Percentiles rank a stretch among this genome's conserved stretches.
phyloP scores from a whole-genome alignment of 1,140 invertebrate genomes.

The Atopsyche davidsoni region DNA sequence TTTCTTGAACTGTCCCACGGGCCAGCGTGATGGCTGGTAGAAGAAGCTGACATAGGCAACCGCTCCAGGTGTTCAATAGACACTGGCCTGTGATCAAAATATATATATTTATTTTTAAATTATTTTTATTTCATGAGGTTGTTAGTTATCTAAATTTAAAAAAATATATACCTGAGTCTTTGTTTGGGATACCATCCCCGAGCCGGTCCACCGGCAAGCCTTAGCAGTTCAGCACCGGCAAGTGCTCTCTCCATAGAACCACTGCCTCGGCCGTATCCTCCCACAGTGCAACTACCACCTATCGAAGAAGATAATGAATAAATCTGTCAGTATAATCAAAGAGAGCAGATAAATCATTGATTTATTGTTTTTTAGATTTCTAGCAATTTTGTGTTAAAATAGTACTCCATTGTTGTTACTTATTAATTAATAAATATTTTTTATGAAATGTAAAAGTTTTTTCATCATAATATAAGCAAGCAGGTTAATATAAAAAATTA shows the following conservation, averaged over 20 bases:
- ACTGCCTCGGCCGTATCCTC: slow-evolving; percentile 57
- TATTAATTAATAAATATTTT: too few species aligned
- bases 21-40: slow-evolving; percentile 42
- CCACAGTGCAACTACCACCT: slow-evolving; percentile 47
- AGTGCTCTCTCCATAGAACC: slow-evolving; percentile 57
- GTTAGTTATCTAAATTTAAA: slow-evolving; percentile 33
- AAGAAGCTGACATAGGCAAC: slow-evolving; percentile 49
- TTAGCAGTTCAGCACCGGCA: slow-evolving; percentile 67
- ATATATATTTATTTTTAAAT: neutral
- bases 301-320: slow-evolving; percentile 11
- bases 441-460: too few species aligned
- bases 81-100: slow-evolving; percentile 51
- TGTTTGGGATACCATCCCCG: slow-evolving; percentile 79
- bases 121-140: neutral
- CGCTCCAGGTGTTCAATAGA: slow-evolving; percentile 80
- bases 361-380: too few species aligned
- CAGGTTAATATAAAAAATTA: too few species aligned
- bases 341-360: too few species aligned
- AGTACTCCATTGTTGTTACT: too few species aligned
- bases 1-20: slow-evolving; percentile 57
- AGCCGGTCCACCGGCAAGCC: slow-evolving; percentile 69
- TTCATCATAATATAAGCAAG: too few species aligned
- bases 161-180: slow-evolving; percentile 47
- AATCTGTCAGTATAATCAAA: neutral
- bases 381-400: too few species aligned